Evolutionary conservation across 2,113 vertebrate species (phyloP), one percentile per base, ranked within the genome.

Genomic region (Dasyornis broadbenti): DNA sequence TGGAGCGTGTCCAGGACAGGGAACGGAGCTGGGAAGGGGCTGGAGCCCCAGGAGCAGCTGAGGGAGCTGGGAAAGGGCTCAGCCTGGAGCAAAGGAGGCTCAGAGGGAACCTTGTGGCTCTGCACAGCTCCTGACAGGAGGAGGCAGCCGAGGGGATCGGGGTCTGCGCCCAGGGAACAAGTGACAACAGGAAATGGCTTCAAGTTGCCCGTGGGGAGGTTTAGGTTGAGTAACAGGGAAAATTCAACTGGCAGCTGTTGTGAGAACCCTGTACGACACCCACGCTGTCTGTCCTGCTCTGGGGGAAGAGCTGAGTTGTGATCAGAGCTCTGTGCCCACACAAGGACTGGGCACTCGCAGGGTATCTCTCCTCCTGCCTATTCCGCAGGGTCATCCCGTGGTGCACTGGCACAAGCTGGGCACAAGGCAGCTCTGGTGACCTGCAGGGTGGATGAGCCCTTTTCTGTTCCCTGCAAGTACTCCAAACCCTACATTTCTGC

Each of bases 1-100:
- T 64, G 57, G 49, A 63, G 4, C 0, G 0, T 1, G 18, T 22
- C 68, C 68, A 83, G 57, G 1, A 7, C 0, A 45, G 6, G 39
- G 57, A 53, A 37, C 0, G 0, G 47, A 21, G 66, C 47, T 72
- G 81, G 39, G 49, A 42, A 82, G 45, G 31, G 31, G 0, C 31
- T 61, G 56, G 56, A 60, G 53, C 30, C 10, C 35, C 35, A 63
- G 47, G 37, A 71, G 56, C 0, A 4, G 50, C 78, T 72, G 56
- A 72, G 23, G 44, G 33, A 53, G 49, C 68, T 53, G 70, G 17
- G 33, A 20, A 13, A 73, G 59, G 66, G 59, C 52, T 89, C 18
- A 81, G 44, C 15, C 59, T 81, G 77, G 37, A 81, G 44, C 1
- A 66, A 39, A 73, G 60, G 77, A n/a, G 60, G 33, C 10, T 81